Evolutionary conservation across 2,797 vertebrate genomes (phyloP), one percentile per base, ranked within the genome.

Genomic region (Rhinogobio ventralis): DNA sequence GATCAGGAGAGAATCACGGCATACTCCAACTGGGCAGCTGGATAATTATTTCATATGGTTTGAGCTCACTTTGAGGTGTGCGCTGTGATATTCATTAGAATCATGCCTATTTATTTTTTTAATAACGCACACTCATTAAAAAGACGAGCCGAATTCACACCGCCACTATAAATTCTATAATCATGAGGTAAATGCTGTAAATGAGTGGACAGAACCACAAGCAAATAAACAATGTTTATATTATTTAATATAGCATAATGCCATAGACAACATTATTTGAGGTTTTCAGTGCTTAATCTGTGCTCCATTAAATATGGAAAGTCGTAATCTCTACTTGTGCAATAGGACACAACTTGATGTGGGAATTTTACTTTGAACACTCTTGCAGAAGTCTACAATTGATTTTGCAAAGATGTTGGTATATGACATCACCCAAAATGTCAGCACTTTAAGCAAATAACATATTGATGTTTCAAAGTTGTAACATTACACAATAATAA

Each of bases 41-140:
- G 64, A 77, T 84, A 78, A 84, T 77, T 84, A 68, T 51, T 33
- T 57, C 36, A 71, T 62, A 46, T 62, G 53, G 75, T 62, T 78
- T 4, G 28, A 79, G 64, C 64, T 84, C 51, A 71, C 82, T 78
- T 69, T 71, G 75, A 84, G 66, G 73, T 57, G 82, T 49, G 64
- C 7, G 68, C 20, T 84, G 66, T 69, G 51, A 78, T 84, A 36
- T 51, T 77, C 82, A 84, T 68, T 84, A 77, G 62, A 46, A 60
- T 71, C 51, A 30, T 10, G 28, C 25, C 8, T 42, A 79, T 78
- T 84, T 60, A 84, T 84, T 77, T 84, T 77, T 67, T 69, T 84
- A 46, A 78, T 69, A 77, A 84, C 39, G 30, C n/a, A 17, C 28
- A 74, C 42, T 57, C 25, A 81, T 75, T 66, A 81, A 76, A 75